These are phyloP conservation scores for Ophion ventricosus DNA, from an alignment of 2,888 invertebrate species.

Conservation along the genomic window DNA sequence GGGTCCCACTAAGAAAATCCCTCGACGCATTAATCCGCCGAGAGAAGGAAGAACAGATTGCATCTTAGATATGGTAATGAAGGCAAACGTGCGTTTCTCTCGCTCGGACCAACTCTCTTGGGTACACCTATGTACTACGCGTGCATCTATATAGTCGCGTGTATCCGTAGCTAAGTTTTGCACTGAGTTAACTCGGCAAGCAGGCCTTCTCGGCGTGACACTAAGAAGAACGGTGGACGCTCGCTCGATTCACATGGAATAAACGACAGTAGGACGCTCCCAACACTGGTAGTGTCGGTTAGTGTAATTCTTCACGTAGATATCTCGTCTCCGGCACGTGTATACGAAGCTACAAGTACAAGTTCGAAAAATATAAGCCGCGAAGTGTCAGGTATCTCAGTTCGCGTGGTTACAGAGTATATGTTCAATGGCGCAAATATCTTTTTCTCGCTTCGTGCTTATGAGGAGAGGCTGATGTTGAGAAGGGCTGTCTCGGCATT, in stretches of 20 bases:
- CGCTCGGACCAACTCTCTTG: constrained; percentile 25
- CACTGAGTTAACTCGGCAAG: constrained; percentile 61
- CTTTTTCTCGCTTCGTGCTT: constrained; percentile 78
- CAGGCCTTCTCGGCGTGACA: constrained; percentile 76
- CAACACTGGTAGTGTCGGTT: constrained; percentile 52
- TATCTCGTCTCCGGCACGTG: constrained; percentile 41
- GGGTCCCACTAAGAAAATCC: constrained; percentile 75
- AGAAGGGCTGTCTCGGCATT: constrained; percentile 5
- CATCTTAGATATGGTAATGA: constrained; percentile 83
- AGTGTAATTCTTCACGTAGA: constrained; percentile 19
- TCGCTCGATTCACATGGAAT: constrained; percentile 79
- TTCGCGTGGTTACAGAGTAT: constrained; percentile 14
- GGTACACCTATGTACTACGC: background rate
- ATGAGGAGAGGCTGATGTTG: constrained; percentile 64
- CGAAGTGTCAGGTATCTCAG: constrained; percentile 26
- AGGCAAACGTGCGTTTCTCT: constrained; percentile 79
- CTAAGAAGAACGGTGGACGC: constrained; percentile 77
- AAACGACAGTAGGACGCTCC: constrained; percentile 69
- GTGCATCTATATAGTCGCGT: background rate
- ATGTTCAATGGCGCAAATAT: constrained; percentile 76
- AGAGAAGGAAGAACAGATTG: constrained; percentile 77
- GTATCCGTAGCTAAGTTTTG: constrained; percentile 51
- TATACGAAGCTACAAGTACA: constrained; percentile 9
- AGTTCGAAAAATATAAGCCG: constrained; percentile 45
- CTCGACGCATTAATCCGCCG: constrained; percentile 79